Evolutionary conservation across 2,113 vertebrate genomes (phyloP), one percentile per base, ranked within the genome.

Genomic region (Sylvilagus bachmani): DNA sequence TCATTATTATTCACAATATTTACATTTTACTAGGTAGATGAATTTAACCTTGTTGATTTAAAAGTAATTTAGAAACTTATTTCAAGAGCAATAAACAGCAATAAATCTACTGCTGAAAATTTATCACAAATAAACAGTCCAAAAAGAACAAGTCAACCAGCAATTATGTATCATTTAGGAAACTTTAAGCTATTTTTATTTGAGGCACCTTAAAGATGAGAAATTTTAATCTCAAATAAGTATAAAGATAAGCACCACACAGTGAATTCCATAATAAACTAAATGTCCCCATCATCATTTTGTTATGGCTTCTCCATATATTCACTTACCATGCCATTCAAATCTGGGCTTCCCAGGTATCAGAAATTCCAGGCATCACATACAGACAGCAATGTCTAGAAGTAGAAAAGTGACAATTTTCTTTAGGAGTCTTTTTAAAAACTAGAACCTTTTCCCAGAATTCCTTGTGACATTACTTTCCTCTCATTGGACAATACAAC

Each of bases 1-100:
- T 62, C 36, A 66, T 84, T 79, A 38, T 74, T 90, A 61, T 95
- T 90, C 21, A 71, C 5, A 44, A 27, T 75, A 22, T 75, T 94
- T 86, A 11, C 4, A 77, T 80, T 89, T 78, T 86, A 58, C 33
- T 77, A 19, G 10, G 9, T 58, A 73, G 36, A 84, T 90, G 12
- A 61, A 83, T 64, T 86, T 88, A 33, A 84, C 53, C 53, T 81
- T 75, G 13, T 84, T 67, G 49, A 31, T 33, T 80, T 11, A 27
- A 82, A 83, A 86, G 6, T 31, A 51, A 89, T 94, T 90, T 84
- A 62, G n/a, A 75, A 75, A 66, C 62, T 21, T 7, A 55, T 62
- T 96, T 90, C 22, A 10, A 82, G 36, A 82, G 0, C 1, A 86
- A 53, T 44, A 10, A 88, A 89, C 27, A 78, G 14, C 69, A 85